Base-by-base conservation (phyloP, 2,888 invertebrate species). In the Argyresthia albistria region DNA sequence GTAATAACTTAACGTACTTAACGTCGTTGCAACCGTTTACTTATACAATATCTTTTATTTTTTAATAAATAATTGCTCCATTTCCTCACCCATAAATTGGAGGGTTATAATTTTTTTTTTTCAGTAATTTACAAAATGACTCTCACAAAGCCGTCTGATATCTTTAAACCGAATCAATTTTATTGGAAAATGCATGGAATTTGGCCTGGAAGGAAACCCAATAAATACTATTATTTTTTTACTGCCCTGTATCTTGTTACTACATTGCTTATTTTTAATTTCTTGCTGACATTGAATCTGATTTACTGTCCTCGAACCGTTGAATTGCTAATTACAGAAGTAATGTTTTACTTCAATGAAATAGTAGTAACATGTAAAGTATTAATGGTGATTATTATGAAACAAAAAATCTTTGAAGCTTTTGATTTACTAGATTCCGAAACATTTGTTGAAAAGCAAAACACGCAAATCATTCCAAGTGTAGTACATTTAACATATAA, bases 331-430 rank as follows among this genome's bases (percentile, higher is more conserved):
- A 66, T 76, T 11, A 73, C 71, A 51, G 71, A 76, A 59, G 55
- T 74, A 62, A 57, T 78, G 54, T 73, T 80, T 58, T 78, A 71
- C 61, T 74, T 76, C 35, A 73, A 69, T 0, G 65, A 67, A 53
- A 4, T 76, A 1, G 55, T 68, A 15, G 60, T 69, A 1, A 15
- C 58, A 7, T 69, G 70, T 1, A 80, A 77, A 67, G 67, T 64
- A 7, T 36, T 79, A 3, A 76, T 76, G 0, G 69, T 70, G 59
- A 42, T 67, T 0, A 51, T 69, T 2, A 58, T 63, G 59, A 65
- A 58, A 11, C 53, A 63, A 0, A 66, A 70, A 57, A 70, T 79
- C 37, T 46, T 53, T 9, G 43, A 60, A 10, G 58, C 75, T 14
- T 54, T 81, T 7, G 50, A 60, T 7, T 58, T 57, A 1, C 54